Evolutionary conservation across 2,888 invertebrate genomes (phyloP).

Genomic region (Rhagonycha lutea): DNA sequence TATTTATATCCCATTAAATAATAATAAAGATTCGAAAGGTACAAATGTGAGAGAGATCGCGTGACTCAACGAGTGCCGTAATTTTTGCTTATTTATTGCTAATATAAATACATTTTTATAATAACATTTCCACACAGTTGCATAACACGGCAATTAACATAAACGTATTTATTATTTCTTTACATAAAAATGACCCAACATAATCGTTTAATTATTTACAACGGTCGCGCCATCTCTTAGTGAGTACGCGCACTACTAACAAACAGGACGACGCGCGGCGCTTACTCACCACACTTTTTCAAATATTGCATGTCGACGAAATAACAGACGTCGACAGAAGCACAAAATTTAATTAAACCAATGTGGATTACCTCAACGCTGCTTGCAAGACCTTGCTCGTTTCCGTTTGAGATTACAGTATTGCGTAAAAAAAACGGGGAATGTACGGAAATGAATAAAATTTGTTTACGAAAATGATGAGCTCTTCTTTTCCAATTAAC

Average conservation of each 20-base stretch:
- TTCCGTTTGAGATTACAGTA: background rate
- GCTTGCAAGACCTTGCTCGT: background rate
- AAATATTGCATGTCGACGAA: too few species aligned
- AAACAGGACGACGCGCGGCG: too few species aligned
- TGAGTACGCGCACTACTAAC: background rate
- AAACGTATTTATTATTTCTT: background rate
- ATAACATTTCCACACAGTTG: slow-evolving; percentile 16
- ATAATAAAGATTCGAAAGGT: slow-evolving; percentile 16
- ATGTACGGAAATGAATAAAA: background rate
- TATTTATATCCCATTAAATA: background rate
- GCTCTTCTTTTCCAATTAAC: background rate
- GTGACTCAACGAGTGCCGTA: slow-evolving; percentile 25
- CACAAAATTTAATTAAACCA: background rate
- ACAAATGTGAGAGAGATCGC: slow-evolving; percentile 15
- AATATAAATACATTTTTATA: slow-evolving; percentile 19
- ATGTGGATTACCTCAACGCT: background rate
- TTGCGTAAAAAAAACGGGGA: background rate
- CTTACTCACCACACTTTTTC: too few species aligned
- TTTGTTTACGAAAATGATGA: background rate
- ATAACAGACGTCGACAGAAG: background rate
- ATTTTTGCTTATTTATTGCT: slow-evolving; percentile 20
- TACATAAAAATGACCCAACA: background rate
- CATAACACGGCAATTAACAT: slow-evolving; percentile 12
- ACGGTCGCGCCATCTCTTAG: background rate
- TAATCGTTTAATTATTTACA: background rate